These are phyloP conservation scores for Podarcis lilfordi DNA, from an alignment of 2,797 vertebrate genomes.

Conservation along the genomic window DNA sequence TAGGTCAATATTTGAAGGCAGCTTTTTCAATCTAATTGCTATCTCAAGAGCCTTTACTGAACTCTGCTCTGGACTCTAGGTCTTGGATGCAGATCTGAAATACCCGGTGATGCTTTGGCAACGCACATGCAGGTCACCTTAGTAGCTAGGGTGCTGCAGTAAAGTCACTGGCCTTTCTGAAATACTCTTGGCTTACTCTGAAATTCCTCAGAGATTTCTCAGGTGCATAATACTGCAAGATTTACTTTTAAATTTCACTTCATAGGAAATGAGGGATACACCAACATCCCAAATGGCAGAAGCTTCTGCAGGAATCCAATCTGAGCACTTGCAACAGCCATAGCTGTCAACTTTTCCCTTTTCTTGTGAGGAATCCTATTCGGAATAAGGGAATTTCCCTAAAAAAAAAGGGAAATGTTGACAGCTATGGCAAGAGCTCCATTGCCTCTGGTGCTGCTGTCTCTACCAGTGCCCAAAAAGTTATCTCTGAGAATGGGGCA, in stretches of 20 bases:
- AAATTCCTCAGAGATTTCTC: background rate
- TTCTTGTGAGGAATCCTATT: too few relatives aligned
- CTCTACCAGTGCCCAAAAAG: background rate
- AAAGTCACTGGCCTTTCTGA: background rate
- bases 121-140: background rate
- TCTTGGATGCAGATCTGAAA: background rate
- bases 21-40: slow-evolving; percentile 13
- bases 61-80: background rate
- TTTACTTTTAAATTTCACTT: background rate
- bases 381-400: too few relatives aligned
- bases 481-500: too few relatives aligned
- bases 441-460: too few relatives aligned
- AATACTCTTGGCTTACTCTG: background rate
- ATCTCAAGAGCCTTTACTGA: background rate
- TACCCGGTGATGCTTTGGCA: background rate
- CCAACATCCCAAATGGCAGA: background rate
- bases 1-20: background rate
- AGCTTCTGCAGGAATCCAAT: background rate
- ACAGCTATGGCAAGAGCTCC: too few relatives aligned
- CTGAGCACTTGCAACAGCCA: background rate
- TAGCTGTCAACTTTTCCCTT: too few relatives aligned
- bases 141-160: background rate
- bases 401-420: too few relatives aligned
- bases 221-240: background rate
- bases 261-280: background rate